Evolutionary conservation across 2,888 invertebrate species (phyloP), one percentile per base, ranked within the genome.

Genomic region (Cryptocephalus primarius): DNA sequence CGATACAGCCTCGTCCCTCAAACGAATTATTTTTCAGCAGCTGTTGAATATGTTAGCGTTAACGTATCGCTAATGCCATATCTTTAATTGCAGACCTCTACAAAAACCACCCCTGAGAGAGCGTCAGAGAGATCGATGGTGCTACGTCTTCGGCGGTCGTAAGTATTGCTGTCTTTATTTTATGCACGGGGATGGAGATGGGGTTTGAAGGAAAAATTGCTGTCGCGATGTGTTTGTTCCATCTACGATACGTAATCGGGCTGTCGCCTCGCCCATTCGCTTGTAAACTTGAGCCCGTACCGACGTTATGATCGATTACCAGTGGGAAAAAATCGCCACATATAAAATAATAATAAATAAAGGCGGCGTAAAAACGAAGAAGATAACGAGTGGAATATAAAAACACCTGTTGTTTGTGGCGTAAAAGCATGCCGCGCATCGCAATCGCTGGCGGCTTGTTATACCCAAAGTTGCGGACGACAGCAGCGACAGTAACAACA

Each of bases 41-140:
- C 64, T 68, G 65, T 64, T 66, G 66, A 65, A 65, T 67, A 64
- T 62, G 64, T 64, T 65, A 63, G 59, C 56, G 55, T 63, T 63
- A 59, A 62, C 60, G 63, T 60, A 52, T 55, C 57, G 52, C 22
- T 22, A 22, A 22, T 22, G 51, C 54, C 49, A 55, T 59, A 58
- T 56, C 57, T 58, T 45, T 61, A 63, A 65, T 65, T 64, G 65
- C 57, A 57, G 63, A 63, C 62, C 61, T 62, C 61, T 60, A 62
- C 60, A 22, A 22, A 6, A 22, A 22, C 22, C 22, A 22, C 22
- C 22, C 22, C 22, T 22, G 22, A 22, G 22, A 22, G 6, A 22
- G 22, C 22, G 22, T 4, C 3, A 22, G 22, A 22, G 22, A 22
- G 22, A 22, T 22, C 22, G 22, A 22, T 22, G 2, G 22, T 6